A percentile compares a stretch with the other conserved stretches of the same genome.
Conservation (phyloP, 2,113 vertebrate genomes). For the Fulmarus glacialis region DNA sequence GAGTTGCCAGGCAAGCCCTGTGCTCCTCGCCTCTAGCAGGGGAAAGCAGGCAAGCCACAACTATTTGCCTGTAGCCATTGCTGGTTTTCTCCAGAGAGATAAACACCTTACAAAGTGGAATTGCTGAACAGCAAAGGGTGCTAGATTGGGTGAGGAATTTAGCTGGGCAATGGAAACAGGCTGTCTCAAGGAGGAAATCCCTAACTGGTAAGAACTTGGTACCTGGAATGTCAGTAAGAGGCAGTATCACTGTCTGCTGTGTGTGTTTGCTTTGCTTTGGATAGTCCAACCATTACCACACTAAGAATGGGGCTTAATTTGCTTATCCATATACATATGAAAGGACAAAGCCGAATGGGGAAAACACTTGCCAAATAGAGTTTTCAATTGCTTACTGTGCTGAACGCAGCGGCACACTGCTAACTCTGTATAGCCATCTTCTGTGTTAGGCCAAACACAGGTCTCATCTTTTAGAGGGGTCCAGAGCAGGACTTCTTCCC, state of each 20-base stretch:
- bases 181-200: background rate
- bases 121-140: background rate
- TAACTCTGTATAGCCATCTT: background rate
- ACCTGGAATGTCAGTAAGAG: background rate
- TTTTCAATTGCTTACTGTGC: background rate
- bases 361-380: slow-evolving; percentile 12
- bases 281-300: background rate
- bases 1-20: too few relatives aligned
- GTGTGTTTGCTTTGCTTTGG: slow-evolving; percentile 23
- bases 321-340: slow-evolving; percentile 16
- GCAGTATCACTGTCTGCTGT: background rate
- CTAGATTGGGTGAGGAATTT: background rate
- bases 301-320: slow-evolving; percentile 37
- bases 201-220: background rate
- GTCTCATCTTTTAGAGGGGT: background rate
- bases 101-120: background rate
- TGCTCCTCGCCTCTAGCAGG: background rate
- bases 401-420: background rate
- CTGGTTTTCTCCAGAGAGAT: background rate
- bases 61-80: background rate
- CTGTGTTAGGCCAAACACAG: background rate
- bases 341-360: background rate
- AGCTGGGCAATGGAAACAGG: background rate
- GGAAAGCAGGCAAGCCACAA: background rate
- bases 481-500: background rate